Conservation (phyloP, 2,888 invertebrate genomes). For the Clanis bilineata region DNA sequence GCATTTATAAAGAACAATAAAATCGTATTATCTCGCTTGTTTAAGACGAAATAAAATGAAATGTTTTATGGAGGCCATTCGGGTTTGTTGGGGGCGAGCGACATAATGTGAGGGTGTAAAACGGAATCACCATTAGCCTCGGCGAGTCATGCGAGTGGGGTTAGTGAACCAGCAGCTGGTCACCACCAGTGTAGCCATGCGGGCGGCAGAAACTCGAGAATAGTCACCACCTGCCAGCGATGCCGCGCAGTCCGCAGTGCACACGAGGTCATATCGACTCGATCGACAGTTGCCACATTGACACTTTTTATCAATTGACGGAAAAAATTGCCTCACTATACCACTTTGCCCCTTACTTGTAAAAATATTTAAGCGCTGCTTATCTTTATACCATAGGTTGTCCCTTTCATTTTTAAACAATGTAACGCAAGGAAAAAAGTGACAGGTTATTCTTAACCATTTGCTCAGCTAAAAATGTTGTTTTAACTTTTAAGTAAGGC, state of each 20-base stretch:
- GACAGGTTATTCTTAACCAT: too few relatives aligned
- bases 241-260: not conserved
- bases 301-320: conserved; percentile 1
- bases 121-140: conserved; percentile 48
- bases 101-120: conserved; percentile 19
- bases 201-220: conserved; percentile 38
- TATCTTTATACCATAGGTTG: too few relatives aligned
- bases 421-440: too few relatives aligned
- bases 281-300: not conserved
- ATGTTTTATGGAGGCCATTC: conserved; percentile 18
- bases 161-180: conserved; percentile 67
- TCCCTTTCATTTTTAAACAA: too few relatives aligned
- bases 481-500: too few relatives aligned
- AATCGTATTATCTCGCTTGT: conserved; percentile 3
- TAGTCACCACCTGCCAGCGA: conserved; percentile 36
- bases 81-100: conserved; percentile 26
- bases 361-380: too few relatives aligned
- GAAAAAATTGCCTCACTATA: too few relatives aligned
- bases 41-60: conserved; percentile 13
- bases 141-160: conserved; percentile 47
- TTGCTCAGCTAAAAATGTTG: too few relatives aligned
- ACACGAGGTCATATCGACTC: not conserved
- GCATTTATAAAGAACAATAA: conserved; percentile 15
- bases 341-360: too few relatives aligned
- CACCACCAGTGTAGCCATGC: conserved; percentile 44